These are phyloP conservation scores for Drosophila melanosoma DNA, from an alignment of 2,888 invertebrate species.

Conservation along the genomic window DNA sequence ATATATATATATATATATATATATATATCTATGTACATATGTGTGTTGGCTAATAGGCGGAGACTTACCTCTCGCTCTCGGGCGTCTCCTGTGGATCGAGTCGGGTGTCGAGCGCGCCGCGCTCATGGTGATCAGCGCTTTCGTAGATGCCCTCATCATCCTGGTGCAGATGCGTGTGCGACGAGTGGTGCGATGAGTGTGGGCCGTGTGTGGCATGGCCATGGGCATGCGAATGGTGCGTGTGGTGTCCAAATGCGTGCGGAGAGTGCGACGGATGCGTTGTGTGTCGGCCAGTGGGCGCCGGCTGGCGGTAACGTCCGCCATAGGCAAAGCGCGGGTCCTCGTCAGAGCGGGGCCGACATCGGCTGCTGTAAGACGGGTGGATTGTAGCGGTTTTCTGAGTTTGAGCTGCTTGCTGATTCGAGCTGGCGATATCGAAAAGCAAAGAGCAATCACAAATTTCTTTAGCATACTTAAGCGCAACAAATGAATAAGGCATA, in stretches of 20 bases:
- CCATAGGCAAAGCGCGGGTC: constrained; percentile 91
- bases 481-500: neutral
- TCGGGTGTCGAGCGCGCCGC: constrained; percentile 87
- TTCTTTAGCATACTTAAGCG: constrained; percentile 25
- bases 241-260: constrained; percentile 86
- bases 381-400: constrained; percentile 86
- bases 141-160: constrained; percentile 95
- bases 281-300: constrained; percentile 85
- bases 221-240: constrained; percentile 85
- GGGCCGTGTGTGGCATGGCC: constrained; percentile 85
- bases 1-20: neutral
- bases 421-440: constrained; percentile 81
- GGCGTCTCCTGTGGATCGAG: constrained; percentile 90
- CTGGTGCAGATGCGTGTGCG: constrained; percentile 87
- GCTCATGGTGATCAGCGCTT: constrained; percentile 91
- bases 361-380: constrained; percentile 86
- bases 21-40: neutral
- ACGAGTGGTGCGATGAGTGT: constrained; percentile 86
- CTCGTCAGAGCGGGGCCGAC: constrained; percentile 88
- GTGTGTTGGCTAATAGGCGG: constrained; percentile 28
- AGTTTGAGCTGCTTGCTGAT: constrained; percentile 86
- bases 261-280: constrained; percentile 87
- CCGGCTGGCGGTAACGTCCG: constrained; percentile 86
- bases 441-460: constrained; percentile 38
- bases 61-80: constrained; percentile 93